These are phyloP conservation scores for Spialia ferax DNA, from an alignment of 2,888 invertebrate species.

Conservation along the genomic window DNA sequence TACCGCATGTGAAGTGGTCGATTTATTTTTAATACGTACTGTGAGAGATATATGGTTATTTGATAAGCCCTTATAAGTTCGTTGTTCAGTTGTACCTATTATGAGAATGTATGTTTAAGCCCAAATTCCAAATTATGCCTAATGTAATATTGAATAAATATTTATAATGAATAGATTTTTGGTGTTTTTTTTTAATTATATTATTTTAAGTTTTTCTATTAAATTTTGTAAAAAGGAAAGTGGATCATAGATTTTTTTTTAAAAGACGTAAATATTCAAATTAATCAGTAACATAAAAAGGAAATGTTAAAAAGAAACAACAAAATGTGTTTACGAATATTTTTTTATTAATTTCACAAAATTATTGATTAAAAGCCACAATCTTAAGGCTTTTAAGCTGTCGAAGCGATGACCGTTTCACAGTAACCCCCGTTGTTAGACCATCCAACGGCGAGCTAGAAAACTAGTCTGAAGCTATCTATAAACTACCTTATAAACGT, in stretches of 20 bases:
- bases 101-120: constrained; percentile 52
- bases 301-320: constrained; percentile 21
- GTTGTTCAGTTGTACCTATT: constrained; percentile 45
- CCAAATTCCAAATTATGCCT: constrained; percentile 79
- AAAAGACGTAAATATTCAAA: too few relatives aligned
- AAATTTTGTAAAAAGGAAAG: too few relatives aligned
- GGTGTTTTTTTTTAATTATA: constrained; percentile 46
- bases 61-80: constrained; percentile 34
- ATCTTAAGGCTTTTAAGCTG: constrained; percentile 85
- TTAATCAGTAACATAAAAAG: background rate
- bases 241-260: too few relatives aligned
- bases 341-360: constrained; percentile 87
- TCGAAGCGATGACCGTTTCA: constrained; percentile 77
- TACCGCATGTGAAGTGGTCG: constrained; percentile 37
- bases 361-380: constrained; percentile 85
- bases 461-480: constrained; percentile 80
- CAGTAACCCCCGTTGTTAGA: constrained; percentile 59
- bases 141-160: constrained; percentile 83
- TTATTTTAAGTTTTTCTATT: too few relatives aligned
- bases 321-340: constrained; percentile 65
- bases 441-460: constrained; percentile 72
- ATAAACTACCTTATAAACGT: constrained; percentile 76
- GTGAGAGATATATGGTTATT: constrained; percentile 34
- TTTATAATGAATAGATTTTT: constrained; percentile 77
- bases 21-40: constrained; percentile 35